Base-by-base conservation (phyloP, 2,797 vertebrate genomes). In the Gallirallus australis region DNA sequence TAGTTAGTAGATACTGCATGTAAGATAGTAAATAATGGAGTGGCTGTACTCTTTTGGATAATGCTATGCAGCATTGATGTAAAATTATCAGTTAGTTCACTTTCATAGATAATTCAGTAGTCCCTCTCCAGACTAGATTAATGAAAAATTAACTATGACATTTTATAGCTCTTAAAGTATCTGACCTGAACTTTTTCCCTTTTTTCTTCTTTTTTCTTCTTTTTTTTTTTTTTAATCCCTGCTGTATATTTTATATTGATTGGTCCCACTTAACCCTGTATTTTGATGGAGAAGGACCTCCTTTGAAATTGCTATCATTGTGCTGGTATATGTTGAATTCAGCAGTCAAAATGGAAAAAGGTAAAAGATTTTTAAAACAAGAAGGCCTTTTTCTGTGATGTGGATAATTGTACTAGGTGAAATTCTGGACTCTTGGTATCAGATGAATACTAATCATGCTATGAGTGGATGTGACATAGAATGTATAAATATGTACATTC, bases 21-120 rank as follows among this genome's bases (percentile, higher is more conserved):
- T 37, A 71, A 70, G 28, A 7, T 35, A 53, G 87, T 84, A 89
- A 93, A 93, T 96, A 95, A 84, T 47, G 45, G 21, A 93, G 42
- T 16, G 39, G 16, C 35, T 86, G 24, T 64, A 25, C 70, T 78
- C 69, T 71, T 84, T 31, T 64, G 54, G 75, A 71, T 86, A 84
- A 93, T 80, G 45, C 54, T 82, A 61, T 90, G 69, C 50, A 93
- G 68, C 76, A 91, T 3, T 90, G 72, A 94, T 92, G 78, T 94
- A 78, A 92, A 90, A 95, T 94, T 92, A 93, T 89, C 90, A 77
- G 71, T 82, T 76, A 82, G 64, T 89, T 95, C 91, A 52, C 56
- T 90, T 94, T 90, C 90, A 94, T 96, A 84, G 95, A 95, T 95
- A 96, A 95, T 95, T 95, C 75, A 96, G 45, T 59, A 92, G 82